Evolutionary conservation across 2,797 vertebrate genomes (phyloP), one percentile per base, ranked within the genome.

Genomic region (Danio choprae): DNA sequence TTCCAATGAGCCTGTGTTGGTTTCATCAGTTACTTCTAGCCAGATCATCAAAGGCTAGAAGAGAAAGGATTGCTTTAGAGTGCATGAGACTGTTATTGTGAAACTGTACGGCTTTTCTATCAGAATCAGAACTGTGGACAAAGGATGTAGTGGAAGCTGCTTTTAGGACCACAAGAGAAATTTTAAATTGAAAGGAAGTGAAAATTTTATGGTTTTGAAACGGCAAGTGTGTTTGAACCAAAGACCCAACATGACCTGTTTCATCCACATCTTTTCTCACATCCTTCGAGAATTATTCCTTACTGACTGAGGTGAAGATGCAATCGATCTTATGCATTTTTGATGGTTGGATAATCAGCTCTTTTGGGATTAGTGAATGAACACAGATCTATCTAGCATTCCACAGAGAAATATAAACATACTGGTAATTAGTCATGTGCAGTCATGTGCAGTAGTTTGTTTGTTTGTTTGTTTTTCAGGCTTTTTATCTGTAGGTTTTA

Each of bases 291-390:
- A 40, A 20, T 9, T 43, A n/a, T 12, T 12, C 64, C 0, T 9
- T 13, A 22, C 8, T 46, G 41, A 53, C 41, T 36, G 8, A 55
- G 43, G 56, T 3, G 22, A 41, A 22, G 2, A 13, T 20, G 7
- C 9, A 5, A 40, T 60, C 62, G 64, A 48, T 81, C 51, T 29
- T 64, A 51, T 69, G 4, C 12, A 1, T 29, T 74, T 59, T 50
- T n/a, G 29, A 58, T 40, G 29, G 43, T 58, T 65, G n/a, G 11
- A 20, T 18, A 58, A 48, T 20, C 7, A 22, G 22, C 16, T 38
- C 40, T 9, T 18, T 22, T 73, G 53, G 51, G 70, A 44, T 20
- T 43, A 44, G 13, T 18, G 7, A 48, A 46, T 56, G 15, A 50
- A 2, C 36, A 71, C 38, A 56, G 50, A 41, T 73, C 13, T 11